Evolutionary conservation across 2,888 invertebrate genomes (phyloP).

Genomic region (Cantharis flavilabris): DNA sequence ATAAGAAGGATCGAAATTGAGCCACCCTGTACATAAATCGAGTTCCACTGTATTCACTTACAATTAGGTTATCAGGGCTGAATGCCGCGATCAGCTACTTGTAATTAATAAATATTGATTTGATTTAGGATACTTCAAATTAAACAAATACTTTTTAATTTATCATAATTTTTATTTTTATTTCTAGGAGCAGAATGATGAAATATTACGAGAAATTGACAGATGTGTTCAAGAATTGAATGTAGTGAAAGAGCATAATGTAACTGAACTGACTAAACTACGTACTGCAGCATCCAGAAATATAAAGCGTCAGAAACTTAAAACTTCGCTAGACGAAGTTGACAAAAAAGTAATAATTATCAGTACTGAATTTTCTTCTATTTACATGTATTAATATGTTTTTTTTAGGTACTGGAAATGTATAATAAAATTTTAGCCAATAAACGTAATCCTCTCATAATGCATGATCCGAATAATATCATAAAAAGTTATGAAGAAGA

Average conservation of each 20-base stretch:
- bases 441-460: background rate
- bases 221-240: conserved; percentile 61
- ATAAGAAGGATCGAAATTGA: too few species aligned
- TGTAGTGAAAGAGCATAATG: conserved; percentile 78
- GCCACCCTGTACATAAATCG: too few species aligned
- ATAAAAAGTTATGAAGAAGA: background rate
- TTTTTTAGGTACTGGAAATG: background rate
- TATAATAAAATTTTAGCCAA: background rate
- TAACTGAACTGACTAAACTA: conserved; percentile 48
- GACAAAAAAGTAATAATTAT: background rate
- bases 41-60: too few species aligned
- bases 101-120: too few species aligned
- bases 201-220: background rate
- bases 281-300: conserved; percentile 37
- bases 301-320: background rate
- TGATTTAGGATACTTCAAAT: too few species aligned
- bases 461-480: background rate
- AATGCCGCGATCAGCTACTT: too few species aligned
- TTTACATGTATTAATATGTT: background rate
- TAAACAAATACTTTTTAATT: too few species aligned
- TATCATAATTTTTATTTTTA: background rate
- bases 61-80: too few species aligned
- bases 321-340: background rate
- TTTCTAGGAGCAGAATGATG: background rate
- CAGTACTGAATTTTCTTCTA: background rate